Evolutionary conservation across 92 coral and sea anemone species (phyloP).

Genomic region (Zoanthus gigantus): DNA sequence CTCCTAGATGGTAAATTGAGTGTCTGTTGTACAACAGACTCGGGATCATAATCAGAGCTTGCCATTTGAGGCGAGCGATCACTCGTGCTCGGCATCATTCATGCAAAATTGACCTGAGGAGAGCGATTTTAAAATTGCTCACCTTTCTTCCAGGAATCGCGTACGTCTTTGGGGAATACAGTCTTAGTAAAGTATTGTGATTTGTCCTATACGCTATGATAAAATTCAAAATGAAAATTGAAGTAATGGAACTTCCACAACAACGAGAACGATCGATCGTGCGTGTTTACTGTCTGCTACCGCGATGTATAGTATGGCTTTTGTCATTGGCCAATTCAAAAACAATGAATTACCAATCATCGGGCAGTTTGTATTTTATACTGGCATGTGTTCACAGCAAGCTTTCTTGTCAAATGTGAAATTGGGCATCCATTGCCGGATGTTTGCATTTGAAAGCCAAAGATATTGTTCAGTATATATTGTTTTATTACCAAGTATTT

Average conservation of each 20-base stretch:
- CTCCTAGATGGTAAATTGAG: too few species aligned
- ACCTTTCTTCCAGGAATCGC: constrained; percentile 9
- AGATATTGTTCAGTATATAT: too few species aligned
- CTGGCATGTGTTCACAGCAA: too few species aligned
- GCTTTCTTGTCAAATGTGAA: too few species aligned
- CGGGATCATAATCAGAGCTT: not conserved
- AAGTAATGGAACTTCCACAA: not conserved
- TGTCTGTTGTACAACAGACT: too few species aligned
- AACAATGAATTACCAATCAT: too few species aligned
- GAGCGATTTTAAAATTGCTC: not conserved
- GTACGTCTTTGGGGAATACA: not conserved
- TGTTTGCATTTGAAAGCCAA: too few species aligned
- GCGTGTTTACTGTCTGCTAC: not conserved
- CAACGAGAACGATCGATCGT: not conserved
- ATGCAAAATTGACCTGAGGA: not conserved
- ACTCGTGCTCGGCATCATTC: not conserved
- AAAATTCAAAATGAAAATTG: not conserved
- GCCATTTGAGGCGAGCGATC: not conserved
- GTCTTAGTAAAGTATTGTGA: not conserved
- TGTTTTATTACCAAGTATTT: too few species aligned
- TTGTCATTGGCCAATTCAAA: too few species aligned
- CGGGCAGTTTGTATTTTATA: too few species aligned
- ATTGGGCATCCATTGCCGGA: too few species aligned
- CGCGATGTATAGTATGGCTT: too few species aligned
- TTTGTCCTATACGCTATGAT: not conserved